Percentiles rank a stretch among this genome's conserved stretches.
Evolutionary conservation across 2,888 invertebrate species (phyloP).

Genomic region (Synergus umbraculus): DNA sequence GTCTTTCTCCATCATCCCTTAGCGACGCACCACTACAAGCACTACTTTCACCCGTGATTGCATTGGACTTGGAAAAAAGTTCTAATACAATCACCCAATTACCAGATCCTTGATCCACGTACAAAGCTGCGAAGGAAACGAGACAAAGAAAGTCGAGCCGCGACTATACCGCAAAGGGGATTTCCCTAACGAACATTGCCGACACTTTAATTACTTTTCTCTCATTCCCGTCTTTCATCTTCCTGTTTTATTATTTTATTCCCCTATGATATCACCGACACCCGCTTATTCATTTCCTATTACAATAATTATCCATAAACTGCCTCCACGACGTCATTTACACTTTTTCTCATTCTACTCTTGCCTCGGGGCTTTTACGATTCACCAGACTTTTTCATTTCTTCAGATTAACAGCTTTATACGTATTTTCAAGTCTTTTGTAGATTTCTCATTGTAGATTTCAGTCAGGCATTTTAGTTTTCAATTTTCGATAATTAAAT

Average conservation of each 20-base stretch:
- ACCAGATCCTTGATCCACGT: slow-evolving; percentile 59
- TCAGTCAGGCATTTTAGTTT: too few species aligned
- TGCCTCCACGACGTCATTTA: slow-evolving; percentile 28
- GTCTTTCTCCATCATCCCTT: slow-evolving; percentile 23
- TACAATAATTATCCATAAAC: slow-evolving; percentile 52
- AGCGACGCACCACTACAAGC: slow-evolving; percentile 33
- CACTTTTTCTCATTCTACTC: background rate
- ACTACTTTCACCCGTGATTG: slow-evolving; percentile 61
- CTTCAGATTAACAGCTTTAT: too few species aligned
- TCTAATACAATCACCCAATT: slow-evolving; percentile 67
- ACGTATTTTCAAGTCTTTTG: too few species aligned
- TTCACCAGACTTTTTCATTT: background rate
- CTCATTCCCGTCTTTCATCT: slow-evolving; percentile 11
- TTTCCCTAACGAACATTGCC: slow-evolving; percentile 66
- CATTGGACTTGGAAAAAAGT: slow-evolving; percentile 62
- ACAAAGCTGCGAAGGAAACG: slow-evolving; percentile 55
- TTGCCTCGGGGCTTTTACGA: background rate
- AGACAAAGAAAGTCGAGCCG: slow-evolving; percentile 46
- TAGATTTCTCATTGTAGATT: too few species aligned
- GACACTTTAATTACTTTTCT: slow-evolving; percentile 64
- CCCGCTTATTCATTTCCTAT: slow-evolving; percentile 50
- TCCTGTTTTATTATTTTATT: slow-evolving; percentile 46
- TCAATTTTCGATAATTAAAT: too few species aligned
- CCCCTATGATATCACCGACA: slow-evolving; percentile 41
- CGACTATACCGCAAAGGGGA: slow-evolving; percentile 53